These are phyloP conservation scores for Sporophila hypoxantha DNA, from an alignment of 2,113 vertebrate genomes.

Conservation along the genomic window DNA sequence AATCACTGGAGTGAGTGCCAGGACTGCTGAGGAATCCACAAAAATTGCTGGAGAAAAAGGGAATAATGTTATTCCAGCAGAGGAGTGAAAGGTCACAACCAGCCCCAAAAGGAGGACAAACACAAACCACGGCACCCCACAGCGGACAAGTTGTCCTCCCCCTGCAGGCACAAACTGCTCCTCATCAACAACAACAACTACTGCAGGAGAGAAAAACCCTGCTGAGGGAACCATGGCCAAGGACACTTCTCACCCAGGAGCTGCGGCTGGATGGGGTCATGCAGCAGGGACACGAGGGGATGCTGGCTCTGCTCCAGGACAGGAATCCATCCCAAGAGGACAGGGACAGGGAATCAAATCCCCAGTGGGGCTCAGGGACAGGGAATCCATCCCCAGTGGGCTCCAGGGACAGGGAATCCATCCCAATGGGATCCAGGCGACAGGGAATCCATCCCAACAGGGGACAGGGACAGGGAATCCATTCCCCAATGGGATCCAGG, in stretches of 20 bases:
- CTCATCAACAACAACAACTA: background rate
- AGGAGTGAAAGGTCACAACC: background rate
- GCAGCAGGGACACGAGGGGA: background rate
- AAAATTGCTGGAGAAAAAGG: slow-evolving; percentile 47
- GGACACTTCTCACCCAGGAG: background rate
- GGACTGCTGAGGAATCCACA: slow-evolving; percentile 43
- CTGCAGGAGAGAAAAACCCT: background rate
- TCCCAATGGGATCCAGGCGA: too few species aligned
- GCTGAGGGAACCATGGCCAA: accelerated
- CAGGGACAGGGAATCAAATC: too few species aligned
- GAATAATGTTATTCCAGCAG: slow-evolving; percentile 23
- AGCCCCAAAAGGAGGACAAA: background rate
- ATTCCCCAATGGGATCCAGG: too few species aligned
- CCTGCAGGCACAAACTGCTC: background rate
- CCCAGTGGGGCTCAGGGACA: too few species aligned
- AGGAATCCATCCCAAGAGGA: too few species aligned
- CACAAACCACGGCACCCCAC: background rate
- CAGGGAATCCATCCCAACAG: too few species aligned
- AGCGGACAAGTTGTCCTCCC: background rate
- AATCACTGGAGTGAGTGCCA: background rate
- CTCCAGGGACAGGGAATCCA: too few species aligned
- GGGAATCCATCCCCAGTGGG: too few species aligned
- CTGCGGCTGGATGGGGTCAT: background rate
- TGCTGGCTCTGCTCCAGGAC: background rate
- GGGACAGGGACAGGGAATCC: too few species aligned